Evolutionary conservation across 2,797 vertebrate species (phyloP).

Genomic region (Spinus pinus): DNA sequence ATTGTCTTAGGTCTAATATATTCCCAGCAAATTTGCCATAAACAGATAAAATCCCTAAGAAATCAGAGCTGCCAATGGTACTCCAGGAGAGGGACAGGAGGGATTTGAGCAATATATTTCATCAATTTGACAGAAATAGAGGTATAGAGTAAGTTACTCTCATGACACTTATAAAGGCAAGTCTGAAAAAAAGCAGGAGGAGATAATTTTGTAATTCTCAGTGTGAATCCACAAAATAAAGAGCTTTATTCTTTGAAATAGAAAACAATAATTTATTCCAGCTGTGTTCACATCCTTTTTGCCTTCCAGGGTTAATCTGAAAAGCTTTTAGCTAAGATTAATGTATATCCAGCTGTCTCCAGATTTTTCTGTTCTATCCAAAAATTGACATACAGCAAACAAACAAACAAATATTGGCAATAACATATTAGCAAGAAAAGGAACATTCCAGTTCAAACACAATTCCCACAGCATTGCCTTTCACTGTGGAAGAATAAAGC

Average conservation of each 20-base stretch:
- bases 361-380: not conserved
- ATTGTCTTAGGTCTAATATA: not conserved
- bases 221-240: not conserved
- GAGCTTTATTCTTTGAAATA: conserved; percentile 18
- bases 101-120: not conserved
- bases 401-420: not conserved
- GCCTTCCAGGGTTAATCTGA: conserved; percentile 44
- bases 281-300: conserved; percentile 32
- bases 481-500: not conserved
- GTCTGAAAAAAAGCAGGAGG: not conserved
- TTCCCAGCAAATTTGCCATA: not conserved
- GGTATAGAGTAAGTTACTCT: not conserved
- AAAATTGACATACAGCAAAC: not conserved
- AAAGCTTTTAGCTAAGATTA: conserved; percentile 52
- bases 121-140: not conserved
- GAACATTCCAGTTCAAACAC: not conserved
- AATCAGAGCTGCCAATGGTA: not conserved
- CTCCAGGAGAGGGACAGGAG: not conserved
- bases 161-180: not conserved
- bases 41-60: not conserved
- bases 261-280: conserved; percentile 22
- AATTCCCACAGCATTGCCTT: not conserved
- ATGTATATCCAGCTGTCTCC: conserved; percentile 22
- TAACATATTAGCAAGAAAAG: not conserved
- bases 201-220: not conserved